Base-by-base conservation (phyloP, 2,797 vertebrate genomes). In the Pyrrhura leucotis region DNA sequence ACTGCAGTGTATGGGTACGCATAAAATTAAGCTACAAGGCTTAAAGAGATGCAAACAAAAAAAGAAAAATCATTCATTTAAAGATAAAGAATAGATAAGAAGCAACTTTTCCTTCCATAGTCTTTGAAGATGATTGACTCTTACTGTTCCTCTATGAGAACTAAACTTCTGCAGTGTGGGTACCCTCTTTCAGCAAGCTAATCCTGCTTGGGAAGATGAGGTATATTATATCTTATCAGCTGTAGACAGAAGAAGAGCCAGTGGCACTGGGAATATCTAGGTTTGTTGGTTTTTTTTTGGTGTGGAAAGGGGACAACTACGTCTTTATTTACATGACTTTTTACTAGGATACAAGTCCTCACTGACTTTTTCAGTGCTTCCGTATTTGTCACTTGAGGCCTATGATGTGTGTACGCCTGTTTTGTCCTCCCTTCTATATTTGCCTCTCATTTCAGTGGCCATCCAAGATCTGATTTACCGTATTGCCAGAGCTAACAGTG, bases 241-340 rank as follows among this genome's bases (percentile, higher is more conserved):
- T 75, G 35, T 12, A 84, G n/a, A 8, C 1, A 48, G 33, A 54
- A 84, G 54, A 85, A 82, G 37, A 31, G 74, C 28, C 17, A 69
- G 31, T 11, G 29, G 22, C 23, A 6, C 20, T 68, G 23, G 16
- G 25, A 78, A 68, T 31, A 94, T 63, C 65, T 67, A 21, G 20
- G 21, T 29, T n/a, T 17, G 14, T 72, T 62, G 37, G 2, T 1
- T n/a, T 51, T 47, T 23, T 28, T 47, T 59, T 74, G 13, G 7
- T 35, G 29, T 48, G 35, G 68, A 89, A 85, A 44, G 15, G 42
- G n/a, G 65, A 77, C 44, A 95, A 95, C 80, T 56, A 62, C 26
- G 53, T 75, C 56, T 83, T 25, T 29, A 54, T 28, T 58, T 37
- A 25, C 1, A 4, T 12, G 23, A 58, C 35, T 59, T 81, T 69